Evolutionary conservation across 2,888 invertebrate genomes (phyloP).

Genomic region (Harpalus rufipes): DNA sequence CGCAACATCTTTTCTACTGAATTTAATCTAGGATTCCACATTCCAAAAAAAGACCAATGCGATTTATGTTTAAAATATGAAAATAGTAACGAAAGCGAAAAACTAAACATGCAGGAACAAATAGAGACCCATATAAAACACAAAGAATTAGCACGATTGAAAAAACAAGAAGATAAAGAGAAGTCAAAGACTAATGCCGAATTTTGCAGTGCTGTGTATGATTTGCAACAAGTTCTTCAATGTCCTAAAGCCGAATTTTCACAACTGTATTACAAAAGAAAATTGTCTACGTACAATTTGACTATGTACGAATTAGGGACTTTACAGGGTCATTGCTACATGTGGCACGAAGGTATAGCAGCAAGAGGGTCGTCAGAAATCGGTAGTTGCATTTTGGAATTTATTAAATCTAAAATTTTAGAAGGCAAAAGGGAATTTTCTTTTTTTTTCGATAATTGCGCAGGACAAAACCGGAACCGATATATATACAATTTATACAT

Average conservation of each 20-base stretch:
- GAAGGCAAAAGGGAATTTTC: too few relatives aligned
- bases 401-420: too few relatives aligned
- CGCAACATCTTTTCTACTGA: neutral
- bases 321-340: too few relatives aligned
- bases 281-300: neutral
- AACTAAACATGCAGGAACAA: slow-evolving; percentile 3
- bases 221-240: neutral
- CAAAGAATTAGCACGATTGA: neutral
- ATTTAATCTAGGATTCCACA: neutral
- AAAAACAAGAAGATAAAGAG: slow-evolving; percentile 8
- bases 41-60: slow-evolving; percentile 4
- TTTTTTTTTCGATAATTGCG: too few relatives aligned
- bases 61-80: neutral
- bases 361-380: too few relatives aligned
- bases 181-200: too few relatives aligned
- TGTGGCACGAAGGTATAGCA: too few relatives aligned
- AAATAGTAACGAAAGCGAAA: slow-evolving; percentile 9
- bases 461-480: neutral
- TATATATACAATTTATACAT: too few relatives aligned
- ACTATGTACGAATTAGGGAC: too few relatives aligned
- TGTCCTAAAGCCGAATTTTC: slow-evolving; percentile 1
- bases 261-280: slow-evolving; percentile 5
- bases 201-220: too few relatives aligned
- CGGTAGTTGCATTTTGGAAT: too few relatives aligned
- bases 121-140: slow-evolving; percentile 4